Conservation (phyloP, 2,888 invertebrate genomes). For the Drosophila rubida region DNA sequence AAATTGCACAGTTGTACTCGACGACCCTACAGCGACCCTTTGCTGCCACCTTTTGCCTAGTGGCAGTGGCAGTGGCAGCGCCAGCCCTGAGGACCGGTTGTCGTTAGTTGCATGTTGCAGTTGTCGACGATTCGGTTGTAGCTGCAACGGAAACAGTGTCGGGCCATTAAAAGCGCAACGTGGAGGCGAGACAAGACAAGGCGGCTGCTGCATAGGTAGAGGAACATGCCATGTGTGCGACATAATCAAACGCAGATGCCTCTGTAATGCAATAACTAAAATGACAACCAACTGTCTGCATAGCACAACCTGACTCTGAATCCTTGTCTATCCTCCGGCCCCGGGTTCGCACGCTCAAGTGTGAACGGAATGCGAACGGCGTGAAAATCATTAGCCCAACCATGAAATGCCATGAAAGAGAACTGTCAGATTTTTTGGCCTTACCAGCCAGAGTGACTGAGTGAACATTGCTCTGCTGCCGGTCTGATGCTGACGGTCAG, state of each 20-base stretch:
- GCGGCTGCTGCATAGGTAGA: slow-evolving; percentile 37
- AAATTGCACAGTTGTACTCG: slow-evolving; percentile 70
- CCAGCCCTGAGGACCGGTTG: slow-evolving; percentile 42
- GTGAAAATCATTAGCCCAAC: slow-evolving; percentile 73
- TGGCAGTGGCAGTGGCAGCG: not conserved
- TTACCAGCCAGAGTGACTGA: not conserved
- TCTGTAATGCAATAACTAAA: slow-evolving; percentile 77
- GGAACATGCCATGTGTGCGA: slow-evolving; percentile 62
- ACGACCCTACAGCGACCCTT: slow-evolving; percentile 13
- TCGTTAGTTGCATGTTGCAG: slow-evolving; percentile 74
- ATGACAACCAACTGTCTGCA: slow-evolving; percentile 58
- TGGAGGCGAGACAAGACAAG: not conserved
- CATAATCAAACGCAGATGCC: slow-evolving; percentile 77
- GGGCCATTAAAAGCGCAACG: slow-evolving; percentile 69
- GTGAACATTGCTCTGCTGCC: slow-evolving; percentile 14
- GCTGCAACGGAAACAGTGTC: slow-evolving; percentile 76
- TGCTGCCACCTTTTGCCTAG: not conserved
- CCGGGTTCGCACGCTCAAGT: slow-evolving; percentile 39
- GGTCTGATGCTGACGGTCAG: slow-evolving; percentile 10
- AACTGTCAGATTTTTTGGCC: slow-evolving; percentile 63
- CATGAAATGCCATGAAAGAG: slow-evolving; percentile 61
- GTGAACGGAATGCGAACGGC: slow-evolving; percentile 57
- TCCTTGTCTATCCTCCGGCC: not conserved
- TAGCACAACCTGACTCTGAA: not conserved
- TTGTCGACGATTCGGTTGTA: slow-evolving; percentile 56